A percentile compares a stretch with the other conserved stretches of the same genome.
phyloP scores from a whole-genome alignment of 2,113 vertebrate genomes.

The Thamnophis sirtalis region DNA sequence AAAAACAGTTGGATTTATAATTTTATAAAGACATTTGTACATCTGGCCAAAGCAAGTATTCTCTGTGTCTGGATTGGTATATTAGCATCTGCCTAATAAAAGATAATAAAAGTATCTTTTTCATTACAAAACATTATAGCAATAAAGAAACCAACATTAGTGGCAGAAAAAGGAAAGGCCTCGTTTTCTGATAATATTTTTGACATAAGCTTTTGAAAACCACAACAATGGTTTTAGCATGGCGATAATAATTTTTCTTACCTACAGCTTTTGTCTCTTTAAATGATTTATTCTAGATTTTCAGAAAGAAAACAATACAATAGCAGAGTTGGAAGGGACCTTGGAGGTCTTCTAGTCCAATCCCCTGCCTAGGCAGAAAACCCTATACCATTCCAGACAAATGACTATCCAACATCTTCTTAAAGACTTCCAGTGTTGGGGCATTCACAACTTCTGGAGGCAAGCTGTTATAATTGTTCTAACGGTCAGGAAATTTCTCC shows the following conservation, averaged over 20 bases:
- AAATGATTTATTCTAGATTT: conserved; percentile 4
- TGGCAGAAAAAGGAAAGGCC: neutral
- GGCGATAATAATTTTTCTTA: conserved; percentile 20
- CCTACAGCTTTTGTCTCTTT: neutral
- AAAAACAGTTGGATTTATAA: neutral
- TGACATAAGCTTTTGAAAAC: conserved; percentile 20
- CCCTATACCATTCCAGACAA: no score
- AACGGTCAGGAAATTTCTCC: no score
- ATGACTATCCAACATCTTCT: no score
- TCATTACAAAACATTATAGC: neutral
- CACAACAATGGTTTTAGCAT: conserved; percentile 8
- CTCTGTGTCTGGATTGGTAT: neutral
- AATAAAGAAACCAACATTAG: conserved; percentile 3
- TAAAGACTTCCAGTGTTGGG: no score
- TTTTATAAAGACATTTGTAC: neutral
- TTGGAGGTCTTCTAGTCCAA: no score
- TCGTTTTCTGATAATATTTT: conserved; percentile 19
- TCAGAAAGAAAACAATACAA: conserved; percentile 6
- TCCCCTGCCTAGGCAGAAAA: no score
- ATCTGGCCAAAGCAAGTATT: conserved; percentile 1
- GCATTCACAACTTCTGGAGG: no score
- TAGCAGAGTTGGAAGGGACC: no score
- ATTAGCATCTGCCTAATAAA: conserved; percentile 26
- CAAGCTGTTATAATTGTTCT: no score
- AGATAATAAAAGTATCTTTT: neutral